Evolutionary conservation across 2,797 vertebrate species (phyloP).

Genomic region (Perdix hodgsoniae): DNA sequence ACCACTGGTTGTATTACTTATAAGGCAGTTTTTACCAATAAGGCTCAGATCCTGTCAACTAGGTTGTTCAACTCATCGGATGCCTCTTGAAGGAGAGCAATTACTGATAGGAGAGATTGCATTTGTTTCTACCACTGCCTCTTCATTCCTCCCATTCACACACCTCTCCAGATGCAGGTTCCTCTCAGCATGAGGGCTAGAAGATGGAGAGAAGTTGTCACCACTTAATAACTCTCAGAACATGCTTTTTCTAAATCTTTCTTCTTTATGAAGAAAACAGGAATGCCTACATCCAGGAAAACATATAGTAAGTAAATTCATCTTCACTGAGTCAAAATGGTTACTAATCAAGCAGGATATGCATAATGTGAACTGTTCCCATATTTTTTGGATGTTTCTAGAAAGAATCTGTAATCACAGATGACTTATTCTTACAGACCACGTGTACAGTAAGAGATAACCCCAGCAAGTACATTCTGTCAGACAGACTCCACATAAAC

Average conservation of each 20-base stretch:
- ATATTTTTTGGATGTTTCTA: neutral
- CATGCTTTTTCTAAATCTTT: neutral
- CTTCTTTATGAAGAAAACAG: neutral
- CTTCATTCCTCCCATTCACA: neutral
- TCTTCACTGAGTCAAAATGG: neutral
- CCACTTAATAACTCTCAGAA: neutral
- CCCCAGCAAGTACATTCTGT: neutral
- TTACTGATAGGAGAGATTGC: neutral
- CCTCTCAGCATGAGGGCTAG: neutral
- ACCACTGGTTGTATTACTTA: neutral
- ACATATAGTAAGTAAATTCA: neutral
- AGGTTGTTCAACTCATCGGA: neutral
- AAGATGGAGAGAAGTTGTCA: neutral
- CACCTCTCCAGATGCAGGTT: neutral
- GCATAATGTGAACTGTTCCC: neutral
- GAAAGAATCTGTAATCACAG: neutral
- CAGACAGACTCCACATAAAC: neutral
- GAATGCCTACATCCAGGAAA: neutral
- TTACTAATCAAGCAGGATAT: neutral
- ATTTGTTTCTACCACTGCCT: neutral
- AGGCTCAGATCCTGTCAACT: neutral
- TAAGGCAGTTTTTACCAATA: neutral
- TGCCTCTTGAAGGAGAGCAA: neutral
- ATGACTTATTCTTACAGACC: neutral
- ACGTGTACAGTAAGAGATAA: neutral